phyloP scores from a whole-genome alignment of 2,113 vertebrate genomes.

The Erythrocercus mccallii region DNA sequence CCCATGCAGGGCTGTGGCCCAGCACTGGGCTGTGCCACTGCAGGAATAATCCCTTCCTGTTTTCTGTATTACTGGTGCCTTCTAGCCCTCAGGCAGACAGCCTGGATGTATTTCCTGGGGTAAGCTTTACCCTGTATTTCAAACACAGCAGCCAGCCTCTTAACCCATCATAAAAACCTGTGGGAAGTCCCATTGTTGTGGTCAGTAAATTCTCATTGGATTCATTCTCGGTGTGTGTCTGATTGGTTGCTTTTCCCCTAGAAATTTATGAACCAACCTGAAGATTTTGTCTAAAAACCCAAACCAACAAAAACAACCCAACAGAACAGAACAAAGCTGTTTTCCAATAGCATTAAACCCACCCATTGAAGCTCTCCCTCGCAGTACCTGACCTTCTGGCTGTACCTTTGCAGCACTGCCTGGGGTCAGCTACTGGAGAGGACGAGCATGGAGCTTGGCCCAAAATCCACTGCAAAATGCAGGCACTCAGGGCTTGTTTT shows the following conservation, averaged over 20 bases:
- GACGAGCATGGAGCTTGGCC: not conserved
- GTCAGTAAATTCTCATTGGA: not conserved
- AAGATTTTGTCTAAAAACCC: not conserved
- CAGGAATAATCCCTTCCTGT: not conserved
- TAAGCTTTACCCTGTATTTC: not conserved
- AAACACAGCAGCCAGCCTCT: not conserved
- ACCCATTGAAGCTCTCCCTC: not conserved
- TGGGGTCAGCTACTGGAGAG: not conserved
- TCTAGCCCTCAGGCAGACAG: not conserved
- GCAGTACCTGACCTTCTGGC: not conserved
- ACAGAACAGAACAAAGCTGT: not conserved
- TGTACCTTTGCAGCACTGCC: not conserved
- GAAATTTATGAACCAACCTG: not conserved
- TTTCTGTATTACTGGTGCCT: not conserved
- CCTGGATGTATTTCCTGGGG: not conserved
- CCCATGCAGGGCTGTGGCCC: not conserved
- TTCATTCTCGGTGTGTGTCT: slow-evolving; percentile 8
- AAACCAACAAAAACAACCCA: not conserved
- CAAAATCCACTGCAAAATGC: not conserved
- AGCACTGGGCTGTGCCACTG: not conserved
- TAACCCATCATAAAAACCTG: not conserved
- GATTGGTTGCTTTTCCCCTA: not conserved
- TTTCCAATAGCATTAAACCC: slow-evolving; percentile 12
- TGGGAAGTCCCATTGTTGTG: not conserved
- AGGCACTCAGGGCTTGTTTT: not conserved